Conservation (phyloP, 2,888 invertebrate genomes). For the Nipponacmea schrenckii region DNA sequence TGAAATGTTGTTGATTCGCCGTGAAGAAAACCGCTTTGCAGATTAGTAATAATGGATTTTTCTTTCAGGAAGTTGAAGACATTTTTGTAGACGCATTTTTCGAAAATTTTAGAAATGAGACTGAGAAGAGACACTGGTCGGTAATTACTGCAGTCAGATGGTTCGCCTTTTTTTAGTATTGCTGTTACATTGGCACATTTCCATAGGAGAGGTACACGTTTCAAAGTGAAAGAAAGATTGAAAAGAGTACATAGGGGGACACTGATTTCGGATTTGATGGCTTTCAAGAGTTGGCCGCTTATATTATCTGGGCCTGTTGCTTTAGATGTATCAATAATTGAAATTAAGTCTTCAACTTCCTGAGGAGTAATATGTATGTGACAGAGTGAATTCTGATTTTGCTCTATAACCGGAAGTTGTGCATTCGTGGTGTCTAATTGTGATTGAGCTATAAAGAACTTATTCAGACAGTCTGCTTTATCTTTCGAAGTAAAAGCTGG, state of each 20-base stretch:
- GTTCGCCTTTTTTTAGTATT: neutral
- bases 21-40: neutral
- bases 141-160: neutral
- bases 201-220: neutral
- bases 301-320: neutral
- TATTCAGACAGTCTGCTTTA: neutral
- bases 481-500: neutral
- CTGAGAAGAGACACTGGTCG: neutral
- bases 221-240: too few relatives aligned
- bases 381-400: neutral
- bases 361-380: neutral
- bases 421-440: neutral
- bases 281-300: neutral
- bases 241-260: neutral
- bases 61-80: neutral
- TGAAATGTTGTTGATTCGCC: neutral
- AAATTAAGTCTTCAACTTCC: neutral
- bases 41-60: too few relatives aligned
- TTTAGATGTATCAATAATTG: neutral
- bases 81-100: neutral
- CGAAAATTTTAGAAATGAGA: neutral
- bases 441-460: neutral
- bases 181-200: neutral
- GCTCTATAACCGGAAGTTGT: neutral
- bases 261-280: neutral